Conservation (phyloP, 2,888 invertebrate species). For the Hydropsyche betteni region DNA sequence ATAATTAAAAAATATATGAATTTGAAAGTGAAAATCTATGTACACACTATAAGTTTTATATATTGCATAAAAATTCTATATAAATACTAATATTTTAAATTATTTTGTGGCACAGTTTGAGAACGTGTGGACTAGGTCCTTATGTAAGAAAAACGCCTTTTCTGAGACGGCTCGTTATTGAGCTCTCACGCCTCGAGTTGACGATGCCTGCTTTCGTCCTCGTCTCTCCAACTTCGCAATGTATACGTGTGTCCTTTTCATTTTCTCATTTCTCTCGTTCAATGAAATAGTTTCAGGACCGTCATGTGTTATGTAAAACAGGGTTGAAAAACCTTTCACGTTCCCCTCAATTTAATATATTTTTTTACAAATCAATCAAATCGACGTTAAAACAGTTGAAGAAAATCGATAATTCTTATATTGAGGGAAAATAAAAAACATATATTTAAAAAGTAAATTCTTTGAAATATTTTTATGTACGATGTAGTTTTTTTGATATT, state of each 20-base stretch:
- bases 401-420: too few relatives aligned
- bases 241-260: slow-evolving; percentile 59
- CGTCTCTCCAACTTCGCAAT: slow-evolving; percentile 55
- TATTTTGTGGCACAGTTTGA: slow-evolving; percentile 32
- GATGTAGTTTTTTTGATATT: too few relatives aligned
- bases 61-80: too few relatives aligned
- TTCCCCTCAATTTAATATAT: neutral
- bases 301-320: slow-evolving; percentile 41
- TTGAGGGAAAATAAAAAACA: too few relatives aligned
- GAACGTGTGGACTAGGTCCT: slow-evolving; percentile 53
- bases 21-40: neutral
- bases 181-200: slow-evolving; percentile 63
- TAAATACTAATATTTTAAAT: slow-evolving; percentile 17
- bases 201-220: slow-evolving; percentile 55
- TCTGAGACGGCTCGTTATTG: slow-evolving; percentile 69
- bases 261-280: slow-evolving; percentile 56
- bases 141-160: slow-evolving; percentile 67
- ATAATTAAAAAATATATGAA: neutral
- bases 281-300: slow-evolving; percentile 46
- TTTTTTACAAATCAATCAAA: neutral
- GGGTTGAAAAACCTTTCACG: slow-evolving; percentile 10
- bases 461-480: too few relatives aligned
- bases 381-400: too few relatives aligned
- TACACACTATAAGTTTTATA: too few relatives aligned
- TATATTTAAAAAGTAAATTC: too few relatives aligned